Percentiles rank a stretch among this genome's conserved stretches.
Conservation (phyloP, 2,888 invertebrate genomes). For the Ophion slaviceki region DNA sequence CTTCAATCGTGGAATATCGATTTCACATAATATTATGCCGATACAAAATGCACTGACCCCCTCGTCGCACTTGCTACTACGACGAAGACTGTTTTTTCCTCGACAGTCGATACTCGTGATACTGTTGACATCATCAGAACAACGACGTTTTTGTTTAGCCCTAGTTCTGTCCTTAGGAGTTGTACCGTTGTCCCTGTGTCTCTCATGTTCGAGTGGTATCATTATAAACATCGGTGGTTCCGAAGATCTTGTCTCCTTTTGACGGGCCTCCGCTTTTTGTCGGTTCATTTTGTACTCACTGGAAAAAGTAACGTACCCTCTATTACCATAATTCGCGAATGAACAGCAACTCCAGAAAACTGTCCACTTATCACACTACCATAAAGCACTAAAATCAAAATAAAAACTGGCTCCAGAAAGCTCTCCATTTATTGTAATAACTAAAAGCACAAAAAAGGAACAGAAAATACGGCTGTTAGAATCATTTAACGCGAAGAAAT, state of each 20-base stretch:
- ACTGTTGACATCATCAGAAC: slow-evolving; percentile 9
- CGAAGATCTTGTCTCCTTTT: slow-evolving; percentile 29
- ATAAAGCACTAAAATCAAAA: too few species aligned
- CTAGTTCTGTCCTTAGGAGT: slow-evolving; percentile 13
- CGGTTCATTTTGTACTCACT: slow-evolving; percentile 66
- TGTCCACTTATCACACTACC: too few species aligned
- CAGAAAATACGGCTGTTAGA: too few species aligned
- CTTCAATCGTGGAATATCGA: too few species aligned
- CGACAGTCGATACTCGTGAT: neutral
- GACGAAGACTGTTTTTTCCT: slow-evolving; percentile 11
- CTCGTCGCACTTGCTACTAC: slow-evolving; percentile 32
- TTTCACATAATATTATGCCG: too few species aligned
- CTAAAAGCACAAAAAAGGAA: too few species aligned
- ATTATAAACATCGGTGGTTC: slow-evolving; percentile 70
- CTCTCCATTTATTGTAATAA: too few species aligned
- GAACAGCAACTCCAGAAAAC: too few species aligned
- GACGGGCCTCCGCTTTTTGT: slow-evolving; percentile 42
- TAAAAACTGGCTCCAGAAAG: too few species aligned
- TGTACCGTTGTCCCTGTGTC: slow-evolving; percentile 4
- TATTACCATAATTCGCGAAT: neutral
- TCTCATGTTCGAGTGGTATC: slow-evolving; percentile 68
- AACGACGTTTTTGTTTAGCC: slow-evolving; percentile 13
- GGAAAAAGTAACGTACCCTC: neutral
- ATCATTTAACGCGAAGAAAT: too few species aligned
- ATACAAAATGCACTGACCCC: neutral